Conservation (phyloP, 2,113 vertebrate species). For the Romanogobio albipinnatus region DNA sequence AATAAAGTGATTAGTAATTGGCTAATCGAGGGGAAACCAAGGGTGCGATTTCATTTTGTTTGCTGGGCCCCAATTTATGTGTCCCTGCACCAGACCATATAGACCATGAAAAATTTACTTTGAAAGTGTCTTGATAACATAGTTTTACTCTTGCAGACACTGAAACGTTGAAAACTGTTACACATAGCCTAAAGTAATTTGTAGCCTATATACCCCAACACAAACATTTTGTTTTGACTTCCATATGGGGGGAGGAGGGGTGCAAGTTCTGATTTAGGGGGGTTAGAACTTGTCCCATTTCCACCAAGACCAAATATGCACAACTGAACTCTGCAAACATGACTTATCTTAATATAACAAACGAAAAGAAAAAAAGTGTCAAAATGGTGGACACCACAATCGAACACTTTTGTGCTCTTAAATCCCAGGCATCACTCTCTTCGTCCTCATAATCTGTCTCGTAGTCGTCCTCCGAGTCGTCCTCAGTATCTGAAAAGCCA, state of each 20-base stretch:
- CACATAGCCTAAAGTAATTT: neutral
- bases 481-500: constrained; percentile 83
- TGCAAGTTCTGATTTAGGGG: neutral
- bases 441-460: constrained; percentile 66
- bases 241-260: no score
- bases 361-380: neutral
- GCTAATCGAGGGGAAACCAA: neutral
- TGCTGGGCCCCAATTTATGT: no score
- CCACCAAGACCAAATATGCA: neutral
- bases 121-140: neutral
- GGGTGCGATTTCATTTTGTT: no score
- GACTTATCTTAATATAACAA: neutral
- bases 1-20: neutral
- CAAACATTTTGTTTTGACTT: neutral
- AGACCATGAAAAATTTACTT: neutral
- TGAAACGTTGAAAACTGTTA: neutral
- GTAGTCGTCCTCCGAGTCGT: constrained; percentile 81
- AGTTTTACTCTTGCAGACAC: no score
- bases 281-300: neutral
- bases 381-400: constrained; percentile 72
- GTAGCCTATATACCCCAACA: no score
- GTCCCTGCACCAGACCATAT: no score
- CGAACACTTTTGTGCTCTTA: constrained; percentile 47
- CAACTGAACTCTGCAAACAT: neutral
- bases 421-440: constrained; percentile 56